A percentile compares a stretch with the other conserved stretches of the same genome.
phyloP scores from a whole-genome alignment of 2,888 invertebrate species.

The Dimorphilus gyrociliatus region DNA sequence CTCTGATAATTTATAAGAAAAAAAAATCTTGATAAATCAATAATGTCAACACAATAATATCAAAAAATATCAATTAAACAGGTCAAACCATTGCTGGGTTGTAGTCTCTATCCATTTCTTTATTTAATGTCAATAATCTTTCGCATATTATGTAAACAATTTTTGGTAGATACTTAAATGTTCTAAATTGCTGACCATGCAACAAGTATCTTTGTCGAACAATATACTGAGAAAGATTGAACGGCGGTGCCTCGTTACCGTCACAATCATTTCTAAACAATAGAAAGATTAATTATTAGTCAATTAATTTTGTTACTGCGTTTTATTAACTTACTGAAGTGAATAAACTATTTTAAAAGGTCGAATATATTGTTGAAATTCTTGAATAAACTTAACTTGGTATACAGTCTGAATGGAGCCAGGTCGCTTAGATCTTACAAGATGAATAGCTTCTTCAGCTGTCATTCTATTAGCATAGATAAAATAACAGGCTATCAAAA shows the following conservation, averaged over 20 bases:
- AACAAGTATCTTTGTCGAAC: conserved; percentile 53
- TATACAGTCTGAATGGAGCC: conserved; percentile 64
- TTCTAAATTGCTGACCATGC: conserved; percentile 61
- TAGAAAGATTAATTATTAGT: too few species aligned
- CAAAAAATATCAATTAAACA: too few species aligned
- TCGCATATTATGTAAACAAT: conserved; percentile 62
- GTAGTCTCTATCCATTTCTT: too few species aligned
- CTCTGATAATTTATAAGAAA: too few species aligned
- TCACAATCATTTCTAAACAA: too few species aligned
- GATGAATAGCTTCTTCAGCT: conserved; percentile 62
- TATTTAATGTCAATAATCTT: conserved; percentile 53
- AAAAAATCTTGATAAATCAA: too few species aligned
- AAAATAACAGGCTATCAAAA: conserved; percentile 67
- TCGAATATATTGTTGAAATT: conserved; percentile 61
- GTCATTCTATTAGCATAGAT: conserved; percentile 58
- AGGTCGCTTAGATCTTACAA: conserved; percentile 55
- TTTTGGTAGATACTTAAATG: conserved; percentile 61
- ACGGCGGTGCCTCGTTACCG: too few species aligned
- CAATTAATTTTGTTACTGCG: too few species aligned
- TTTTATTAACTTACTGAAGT: conserved; percentile 50
- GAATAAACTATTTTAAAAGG: conserved; percentile 55
- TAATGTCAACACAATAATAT: too few species aligned
- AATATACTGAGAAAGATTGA: conserved; percentile 53
- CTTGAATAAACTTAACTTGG: conserved; percentile 62
- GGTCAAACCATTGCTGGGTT: too few species aligned